A percentile compares a stretch with the other conserved stretches of the same genome.
Conservation (phyloP, 2,797 vertebrate species). For the Enteromius fasciolatus region DNA sequence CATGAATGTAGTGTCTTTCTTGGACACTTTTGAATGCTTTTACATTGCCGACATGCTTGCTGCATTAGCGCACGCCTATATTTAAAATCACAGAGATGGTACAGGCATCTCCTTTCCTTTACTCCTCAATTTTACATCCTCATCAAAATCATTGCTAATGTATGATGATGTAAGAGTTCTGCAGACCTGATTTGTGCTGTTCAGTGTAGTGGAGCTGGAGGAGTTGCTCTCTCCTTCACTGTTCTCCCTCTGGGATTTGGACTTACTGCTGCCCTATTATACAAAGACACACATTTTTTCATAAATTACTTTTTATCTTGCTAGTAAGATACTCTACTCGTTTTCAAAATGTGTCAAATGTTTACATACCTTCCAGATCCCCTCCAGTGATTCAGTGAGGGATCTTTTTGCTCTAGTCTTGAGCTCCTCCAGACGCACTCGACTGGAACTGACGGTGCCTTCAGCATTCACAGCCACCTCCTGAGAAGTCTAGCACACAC, state of each 20-base stretch:
- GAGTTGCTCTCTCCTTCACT: slow-evolving; percentile 74
- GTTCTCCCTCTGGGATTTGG: slow-evolving; percentile 78
- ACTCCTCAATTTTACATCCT: not conserved
- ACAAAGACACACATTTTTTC: slow-evolving; percentile 48
- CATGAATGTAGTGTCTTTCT: no score
- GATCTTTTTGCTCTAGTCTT: slow-evolving; percentile 93
- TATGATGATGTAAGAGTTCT: not conserved
- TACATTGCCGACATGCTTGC: no score
- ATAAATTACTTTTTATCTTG: not conserved
- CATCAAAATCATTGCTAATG: not conserved
- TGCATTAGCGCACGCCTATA: no score
- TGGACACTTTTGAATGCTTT: no score
- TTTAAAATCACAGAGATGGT: not conserved
- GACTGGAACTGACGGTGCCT: slow-evolving; percentile 76
- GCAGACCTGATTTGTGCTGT: slow-evolving; percentile 78
- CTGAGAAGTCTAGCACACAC: slow-evolving; percentile 60
- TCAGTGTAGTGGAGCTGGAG: slow-evolving; percentile 73
- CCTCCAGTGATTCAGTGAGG: slow-evolving; percentile 90
- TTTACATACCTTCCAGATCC: slow-evolving; percentile 82
- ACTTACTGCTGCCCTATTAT: slow-evolving; percentile 85
- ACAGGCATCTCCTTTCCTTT: not conserved
- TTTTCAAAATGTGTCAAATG: not conserved
- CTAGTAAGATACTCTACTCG: not conserved
- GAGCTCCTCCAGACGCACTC: slow-evolving; percentile 88
- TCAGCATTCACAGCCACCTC: slow-evolving; percentile 71